Evolutionary conservation across 2,113 vertebrate species (phyloP).

Genomic region (Gallinago paraguaiae): DNA sequence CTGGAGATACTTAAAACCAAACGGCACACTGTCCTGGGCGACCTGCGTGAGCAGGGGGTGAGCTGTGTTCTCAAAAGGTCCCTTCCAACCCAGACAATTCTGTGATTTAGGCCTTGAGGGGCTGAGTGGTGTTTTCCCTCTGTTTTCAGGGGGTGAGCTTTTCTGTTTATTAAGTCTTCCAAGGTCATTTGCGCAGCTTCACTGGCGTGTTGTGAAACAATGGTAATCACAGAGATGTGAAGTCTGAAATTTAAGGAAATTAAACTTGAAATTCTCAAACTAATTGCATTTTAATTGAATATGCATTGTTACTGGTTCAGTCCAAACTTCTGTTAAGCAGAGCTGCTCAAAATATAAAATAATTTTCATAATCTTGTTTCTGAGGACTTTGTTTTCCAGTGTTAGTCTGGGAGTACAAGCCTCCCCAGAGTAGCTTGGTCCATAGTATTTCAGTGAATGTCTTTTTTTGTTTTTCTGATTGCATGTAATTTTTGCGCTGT

Average conservation of each 20-base stretch:
- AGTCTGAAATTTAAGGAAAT: background rate
- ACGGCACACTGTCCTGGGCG: accelerated
- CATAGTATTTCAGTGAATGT: background rate
- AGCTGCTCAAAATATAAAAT: background rate
- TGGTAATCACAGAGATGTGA: background rate
- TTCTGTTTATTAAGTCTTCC: background rate
- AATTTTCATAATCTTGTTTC: background rate
- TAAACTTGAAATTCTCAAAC: background rate
- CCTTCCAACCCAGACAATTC: background rate
- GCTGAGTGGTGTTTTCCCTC: background rate
- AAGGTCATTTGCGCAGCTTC: background rate
- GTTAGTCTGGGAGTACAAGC: background rate
- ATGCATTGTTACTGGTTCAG: background rate
- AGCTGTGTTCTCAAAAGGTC: background rate
- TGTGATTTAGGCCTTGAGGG: background rate
- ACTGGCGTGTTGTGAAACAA: background rate
- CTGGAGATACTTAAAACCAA: background rate
- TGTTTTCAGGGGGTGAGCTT: background rate
- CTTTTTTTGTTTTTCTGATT: background rate
- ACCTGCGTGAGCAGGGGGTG: background rate
- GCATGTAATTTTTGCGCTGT: background rate
- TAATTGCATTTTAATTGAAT: background rate
- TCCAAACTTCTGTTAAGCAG: background rate
- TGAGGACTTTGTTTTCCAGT: background rate
- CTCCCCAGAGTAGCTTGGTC: background rate